Percentiles rank a stretch among this genome's conserved stretches.
These are phyloP conservation scores for Neodon shergylaensis DNA, from an alignment of 2,113 vertebrate genomes.

Conservation along the genomic window DNA sequence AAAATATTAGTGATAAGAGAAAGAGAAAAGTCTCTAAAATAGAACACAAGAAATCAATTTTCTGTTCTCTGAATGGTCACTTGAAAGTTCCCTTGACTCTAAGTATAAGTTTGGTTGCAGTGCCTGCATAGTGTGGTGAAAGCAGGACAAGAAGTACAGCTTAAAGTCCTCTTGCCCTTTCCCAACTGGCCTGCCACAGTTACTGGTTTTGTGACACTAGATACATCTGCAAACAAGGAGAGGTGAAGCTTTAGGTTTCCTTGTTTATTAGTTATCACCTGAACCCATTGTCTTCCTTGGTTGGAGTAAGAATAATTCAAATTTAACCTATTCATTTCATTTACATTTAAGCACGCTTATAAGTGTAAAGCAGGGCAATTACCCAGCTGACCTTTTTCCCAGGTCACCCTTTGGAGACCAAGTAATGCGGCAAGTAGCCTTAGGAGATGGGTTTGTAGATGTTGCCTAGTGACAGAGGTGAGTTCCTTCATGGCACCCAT, in stretches of 20 bases:
- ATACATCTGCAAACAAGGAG: background rate
- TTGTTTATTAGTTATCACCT: background rate
- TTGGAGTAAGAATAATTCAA: background rate
- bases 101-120: background rate
- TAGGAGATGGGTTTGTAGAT: background rate
- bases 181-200: background rate
- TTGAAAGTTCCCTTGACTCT: background rate
- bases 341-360: constrained; percentile 43
- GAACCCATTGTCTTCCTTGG: background rate
- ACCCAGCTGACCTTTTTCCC: background rate
- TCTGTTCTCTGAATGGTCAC: background rate
- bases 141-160: background rate
- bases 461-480: background rate
- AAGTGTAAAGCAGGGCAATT: background rate
- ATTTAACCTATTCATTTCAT: background rate
- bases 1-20: background rate
- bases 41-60: background rate
- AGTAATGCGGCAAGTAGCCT: background rate
- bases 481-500: constrained; percentile 6
- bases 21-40: background rate
- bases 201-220: background rate
- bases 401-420: background rate
- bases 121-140: background rate
- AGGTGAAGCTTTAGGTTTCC: background rate
- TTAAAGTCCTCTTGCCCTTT: background rate